phyloP scores from a whole-genome alignment of 1,140 invertebrate species.

The Antheraea pernyi region DNA sequence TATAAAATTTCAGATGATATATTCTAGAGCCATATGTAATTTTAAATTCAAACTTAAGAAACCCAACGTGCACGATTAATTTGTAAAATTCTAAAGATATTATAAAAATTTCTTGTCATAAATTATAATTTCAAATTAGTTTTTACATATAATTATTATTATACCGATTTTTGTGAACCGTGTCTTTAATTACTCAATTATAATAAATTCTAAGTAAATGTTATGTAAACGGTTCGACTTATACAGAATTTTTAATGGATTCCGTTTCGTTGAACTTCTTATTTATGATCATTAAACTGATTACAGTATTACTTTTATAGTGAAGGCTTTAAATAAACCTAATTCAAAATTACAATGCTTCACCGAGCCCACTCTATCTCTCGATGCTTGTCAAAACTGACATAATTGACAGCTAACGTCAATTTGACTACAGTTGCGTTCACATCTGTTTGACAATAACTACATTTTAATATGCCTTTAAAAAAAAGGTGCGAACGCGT shows the following conservation, averaged over 20 bases:
- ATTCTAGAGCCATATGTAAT: too few species aligned
- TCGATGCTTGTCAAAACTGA: neutral
- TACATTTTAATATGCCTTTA: constrained; percentile 58
- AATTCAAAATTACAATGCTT: neutral
- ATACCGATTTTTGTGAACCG: neutral
- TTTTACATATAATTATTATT: too few species aligned
- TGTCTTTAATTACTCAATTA: neutral
- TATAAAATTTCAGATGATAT: too few species aligned
- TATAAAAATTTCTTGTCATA: neutral
- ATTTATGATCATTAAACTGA: neutral
- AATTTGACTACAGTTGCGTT: constrained; percentile 4
- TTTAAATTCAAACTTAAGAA: too few species aligned
- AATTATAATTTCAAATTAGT: neutral
- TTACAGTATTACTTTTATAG: neutral
- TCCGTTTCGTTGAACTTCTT: neutral
- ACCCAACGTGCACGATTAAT: too few species aligned
- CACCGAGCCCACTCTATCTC: neutral
- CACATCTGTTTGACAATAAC: constrained; percentile 36
- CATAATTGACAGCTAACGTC: constrained; percentile 1
- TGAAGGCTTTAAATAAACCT: neutral
- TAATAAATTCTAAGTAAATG: neutral
- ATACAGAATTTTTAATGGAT: neutral
- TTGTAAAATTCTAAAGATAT: too few species aligned
- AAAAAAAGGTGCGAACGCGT: constrained; percentile 62
- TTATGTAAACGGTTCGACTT: neutral